Evolutionary conservation across 2,888 invertebrate genomes (phyloP).

Genomic region (Sphaeridia pumilis): DNA sequence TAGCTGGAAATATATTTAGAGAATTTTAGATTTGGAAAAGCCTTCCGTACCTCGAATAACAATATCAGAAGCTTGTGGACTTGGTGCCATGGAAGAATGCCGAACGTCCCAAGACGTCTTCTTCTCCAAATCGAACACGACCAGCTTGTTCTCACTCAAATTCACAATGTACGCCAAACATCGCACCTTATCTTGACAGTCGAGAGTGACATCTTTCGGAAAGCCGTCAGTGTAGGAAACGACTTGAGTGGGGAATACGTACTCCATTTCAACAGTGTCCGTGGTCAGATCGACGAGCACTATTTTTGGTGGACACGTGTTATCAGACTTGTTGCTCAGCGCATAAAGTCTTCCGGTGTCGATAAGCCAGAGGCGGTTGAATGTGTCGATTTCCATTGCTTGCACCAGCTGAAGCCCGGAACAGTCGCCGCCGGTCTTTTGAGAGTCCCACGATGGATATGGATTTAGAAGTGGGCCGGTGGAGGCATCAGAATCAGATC

Average conservation of each 20-base stretch:
- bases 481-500: not conserved
- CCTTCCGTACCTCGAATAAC: not conserved
- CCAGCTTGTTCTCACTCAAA: not conserved
- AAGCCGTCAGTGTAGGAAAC: constrained; percentile 4
- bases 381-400: constrained; percentile 2
- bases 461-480: not conserved
- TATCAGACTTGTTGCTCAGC: not conserved
- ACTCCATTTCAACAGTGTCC: not conserved
- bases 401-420: not conserved
- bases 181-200: not conserved
- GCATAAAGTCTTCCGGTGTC: constrained; percentile 7
- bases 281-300: not conserved
- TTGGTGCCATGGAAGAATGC: constrained; percentile 5
- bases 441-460: not conserved
- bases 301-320: constrained; percentile 6
- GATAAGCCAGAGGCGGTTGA: constrained; percentile 1
- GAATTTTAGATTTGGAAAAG: not conserved
- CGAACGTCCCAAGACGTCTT: constrained; percentile 1
- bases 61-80: constrained; percentile 2
- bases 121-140: constrained; percentile 5
- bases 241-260: constrained; percentile 7
- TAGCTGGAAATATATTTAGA: too few relatives aligned
- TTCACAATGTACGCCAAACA: constrained; percentile 9
- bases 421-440: not conserved
- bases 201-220: constrained; percentile 9